These are phyloP conservation scores for Antheraea pernyi DNA, from an alignment of 1,140 invertebrate species.

Conservation along the genomic window DNA sequence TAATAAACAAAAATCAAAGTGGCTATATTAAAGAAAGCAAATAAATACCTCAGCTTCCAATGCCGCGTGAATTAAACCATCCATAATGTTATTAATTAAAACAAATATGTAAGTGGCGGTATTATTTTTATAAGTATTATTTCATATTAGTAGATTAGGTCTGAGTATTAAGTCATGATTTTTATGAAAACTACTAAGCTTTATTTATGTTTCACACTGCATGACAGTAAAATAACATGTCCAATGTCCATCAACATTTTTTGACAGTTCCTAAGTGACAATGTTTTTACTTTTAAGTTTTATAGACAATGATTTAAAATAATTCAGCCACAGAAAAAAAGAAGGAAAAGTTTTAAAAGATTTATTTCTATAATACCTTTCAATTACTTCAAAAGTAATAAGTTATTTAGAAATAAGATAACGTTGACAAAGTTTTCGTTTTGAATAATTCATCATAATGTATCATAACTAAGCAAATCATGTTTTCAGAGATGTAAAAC, in stretches of 20 bases:
- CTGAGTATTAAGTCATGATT: slow-evolving; percentile 78
- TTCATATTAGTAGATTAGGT: slow-evolving; percentile 71
- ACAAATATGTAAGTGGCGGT: slow-evolving; percentile 69
- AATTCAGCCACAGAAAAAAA: neutral
- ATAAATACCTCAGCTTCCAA: slow-evolving; percentile 77
- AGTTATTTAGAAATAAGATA: too few relatives aligned
- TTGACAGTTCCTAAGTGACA: slow-evolving; percentile 47
- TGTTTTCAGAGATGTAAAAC: too few relatives aligned
- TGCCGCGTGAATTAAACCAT: slow-evolving; percentile 80
- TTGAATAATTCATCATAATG: too few relatives aligned
- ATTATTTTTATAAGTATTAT: slow-evolving; percentile 66
- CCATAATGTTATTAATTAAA: slow-evolving; percentile 78
- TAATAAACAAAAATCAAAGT: slow-evolving; percentile 17
- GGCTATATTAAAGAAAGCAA: slow-evolving; percentile 49
- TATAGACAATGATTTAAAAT: neutral
- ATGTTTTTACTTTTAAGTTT: slow-evolving; percentile 5
- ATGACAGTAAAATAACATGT: slow-evolving; percentile 79
- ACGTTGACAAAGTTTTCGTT: too few relatives aligned
- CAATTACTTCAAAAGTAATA: too few relatives aligned
- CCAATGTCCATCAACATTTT: slow-evolving; percentile 74
- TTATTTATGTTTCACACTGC: slow-evolving; percentile 79
- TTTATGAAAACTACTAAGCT: slow-evolving; percentile 73
- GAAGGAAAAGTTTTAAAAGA: too few relatives aligned
- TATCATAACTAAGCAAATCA: too few relatives aligned
- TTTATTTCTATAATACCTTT: too few relatives aligned